Base-by-base conservation (phyloP, 2,113 vertebrate species). In the Eidolon helvum region DNA sequence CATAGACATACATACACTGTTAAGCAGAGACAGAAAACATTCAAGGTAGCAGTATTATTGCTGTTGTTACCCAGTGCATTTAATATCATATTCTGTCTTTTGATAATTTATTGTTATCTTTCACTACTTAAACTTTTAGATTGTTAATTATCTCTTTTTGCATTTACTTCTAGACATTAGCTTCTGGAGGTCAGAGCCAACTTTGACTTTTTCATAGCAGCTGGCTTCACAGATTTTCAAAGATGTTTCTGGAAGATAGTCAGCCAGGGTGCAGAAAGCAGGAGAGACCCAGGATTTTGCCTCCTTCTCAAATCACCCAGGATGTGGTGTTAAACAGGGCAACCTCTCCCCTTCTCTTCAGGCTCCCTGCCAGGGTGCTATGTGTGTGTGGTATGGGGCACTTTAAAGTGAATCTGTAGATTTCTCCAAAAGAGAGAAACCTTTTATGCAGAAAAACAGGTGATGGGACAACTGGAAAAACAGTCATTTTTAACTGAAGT, bases 341-440 rank as follows among this genome's bases (percentile, higher is more conserved):
- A 92, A 19, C 1, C 24, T 68, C 19, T 53, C 28, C 33, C 45
- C 15, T 10, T 63, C 11, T 55, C 75, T 79, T 72, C n/a, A 63
- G 35, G 1, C 30, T 84, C 63, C 21, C 57, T 87, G 55, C 59
- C 53, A 82, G 48, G 19, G 48, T 86, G 33, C 16, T 69, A 0
- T 28, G 4, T 57, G 19, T 90, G 65, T 94, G 80, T 71, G 68
- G 35, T 26, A 38, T 33, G 12, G 12, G 40, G 21, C 2, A 85
- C 18, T 53, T 98, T 95, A 86, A 97, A 55, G 50, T 91, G 78
- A 92, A 26, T 82, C 38, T 61, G 74, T 59, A 90, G 2, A 82
- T 96, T 96, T 96, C 63, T 65, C 79, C n/a, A 90, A 53, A 90
- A 97, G 91, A 86, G 91, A 90, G 94, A 93, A 79, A 57, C 7